Percentiles rank a stretch among this genome's conserved stretches.
Evolutionary conservation across 2,113 vertebrate genomes (phyloP).

Genomic region (Colaptes auratus): DNA sequence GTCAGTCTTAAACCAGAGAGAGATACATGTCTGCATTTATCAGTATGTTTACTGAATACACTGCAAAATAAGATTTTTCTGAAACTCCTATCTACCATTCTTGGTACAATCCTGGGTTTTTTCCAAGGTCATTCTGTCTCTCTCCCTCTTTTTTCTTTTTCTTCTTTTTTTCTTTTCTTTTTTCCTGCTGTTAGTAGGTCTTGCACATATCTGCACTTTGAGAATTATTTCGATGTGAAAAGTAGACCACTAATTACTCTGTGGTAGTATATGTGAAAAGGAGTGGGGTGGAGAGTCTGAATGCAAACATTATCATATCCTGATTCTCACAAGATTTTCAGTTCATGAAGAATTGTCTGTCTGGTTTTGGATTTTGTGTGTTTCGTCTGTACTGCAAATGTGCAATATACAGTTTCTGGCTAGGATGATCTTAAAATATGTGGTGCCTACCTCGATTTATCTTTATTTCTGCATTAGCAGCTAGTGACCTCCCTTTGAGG

Average conservation of each 20-base stretch:
- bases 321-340: neutral
- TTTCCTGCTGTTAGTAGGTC: accelerated
- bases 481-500: neutral
- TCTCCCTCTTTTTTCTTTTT: no score
- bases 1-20: neutral
- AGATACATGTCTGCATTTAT: neutral
- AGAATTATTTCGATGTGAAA: neutral
- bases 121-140: neutral
- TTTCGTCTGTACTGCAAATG: neutral
- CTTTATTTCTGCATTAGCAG: neutral
- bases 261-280: neutral
- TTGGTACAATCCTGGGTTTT: neutral
- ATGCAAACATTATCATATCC: accelerated
- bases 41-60: neutral
- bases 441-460: neutral
- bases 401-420: neutral
- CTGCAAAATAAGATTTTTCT: neutral
- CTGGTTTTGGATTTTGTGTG: neutral
- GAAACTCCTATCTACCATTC: neutral
- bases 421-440: neutral
- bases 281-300: neutral
- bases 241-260: accelerated
- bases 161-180: neutral
- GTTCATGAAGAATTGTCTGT: neutral
- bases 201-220: neutral